These are phyloP conservation scores for Esox niger DNA, from an alignment of 2,113 vertebrate genomes.

Conservation along the genomic window DNA sequence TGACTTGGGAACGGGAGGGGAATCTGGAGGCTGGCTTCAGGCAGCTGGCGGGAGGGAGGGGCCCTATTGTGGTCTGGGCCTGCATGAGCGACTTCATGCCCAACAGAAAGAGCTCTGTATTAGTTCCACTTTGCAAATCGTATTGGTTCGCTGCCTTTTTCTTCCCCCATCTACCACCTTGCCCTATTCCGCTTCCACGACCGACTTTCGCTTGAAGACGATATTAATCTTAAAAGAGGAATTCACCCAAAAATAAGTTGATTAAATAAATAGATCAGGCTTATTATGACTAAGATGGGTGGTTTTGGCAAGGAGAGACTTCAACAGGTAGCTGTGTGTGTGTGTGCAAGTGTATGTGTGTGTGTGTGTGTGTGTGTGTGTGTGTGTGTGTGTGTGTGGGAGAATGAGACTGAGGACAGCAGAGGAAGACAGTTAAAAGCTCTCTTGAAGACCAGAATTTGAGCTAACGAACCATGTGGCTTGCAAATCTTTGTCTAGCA, in stretches of 20 bases:
- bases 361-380: too few relatives aligned
- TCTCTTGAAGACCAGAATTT: background rate
- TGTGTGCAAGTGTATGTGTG: too few relatives aligned
- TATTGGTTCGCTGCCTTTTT: conserved; percentile 47
- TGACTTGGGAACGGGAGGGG: conserved; percentile 30
- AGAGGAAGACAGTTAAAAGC: background rate
- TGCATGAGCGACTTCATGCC: conserved; percentile 27
- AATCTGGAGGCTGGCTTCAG: conserved; percentile 19
- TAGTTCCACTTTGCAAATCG: conserved; percentile 65
- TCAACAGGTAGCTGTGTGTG: conserved; percentile 34
- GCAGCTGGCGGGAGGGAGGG: conserved; percentile 57
- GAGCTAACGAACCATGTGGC: background rate
- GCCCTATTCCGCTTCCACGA: conserved; percentile 10
- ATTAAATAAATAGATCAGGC: conserved; percentile 17
- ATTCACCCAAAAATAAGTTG: conserved; percentile 27
- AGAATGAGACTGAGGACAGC: conserved; percentile 3
- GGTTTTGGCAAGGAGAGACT: background rate
- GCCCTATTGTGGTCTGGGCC: conserved; percentile 31
- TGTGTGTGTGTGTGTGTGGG: background rate
- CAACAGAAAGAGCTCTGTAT: conserved; percentile 43
- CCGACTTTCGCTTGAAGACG: conserved; percentile 43
- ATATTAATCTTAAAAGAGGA: conserved; percentile 51
- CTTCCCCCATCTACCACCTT: conserved; percentile 4
- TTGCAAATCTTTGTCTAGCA: background rate
- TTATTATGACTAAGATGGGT: conserved; percentile 29